phyloP scores from a whole-genome alignment of 2,113 vertebrate genomes.

The Megaceryle maxima region DNA sequence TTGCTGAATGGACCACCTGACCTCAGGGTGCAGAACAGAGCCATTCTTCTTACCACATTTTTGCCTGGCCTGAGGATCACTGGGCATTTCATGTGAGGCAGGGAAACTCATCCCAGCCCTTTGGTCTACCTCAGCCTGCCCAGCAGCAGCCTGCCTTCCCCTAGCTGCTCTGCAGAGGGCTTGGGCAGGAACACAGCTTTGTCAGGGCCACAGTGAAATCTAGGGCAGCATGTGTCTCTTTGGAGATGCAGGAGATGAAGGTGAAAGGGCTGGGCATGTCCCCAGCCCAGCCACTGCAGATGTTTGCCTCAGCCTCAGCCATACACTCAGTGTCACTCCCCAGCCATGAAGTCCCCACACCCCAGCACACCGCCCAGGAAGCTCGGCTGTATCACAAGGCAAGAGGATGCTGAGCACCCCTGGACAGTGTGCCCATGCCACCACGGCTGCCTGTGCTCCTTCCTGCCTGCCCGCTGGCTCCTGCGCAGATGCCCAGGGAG shows the following conservation, averaged over 20 bases:
- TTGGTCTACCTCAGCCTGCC: not conserved
- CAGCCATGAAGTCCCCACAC: fast-evolving
- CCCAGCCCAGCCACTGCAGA: not conserved
- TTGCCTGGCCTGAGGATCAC: not conserved
- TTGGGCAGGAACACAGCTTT: not conserved
- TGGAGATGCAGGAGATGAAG: not conserved
- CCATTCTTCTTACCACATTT: not conserved
- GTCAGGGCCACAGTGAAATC: not conserved
- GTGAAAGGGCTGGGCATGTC: not conserved
- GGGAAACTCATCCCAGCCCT: not conserved
- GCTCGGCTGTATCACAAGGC: not conserved
- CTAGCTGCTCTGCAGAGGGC: not conserved
- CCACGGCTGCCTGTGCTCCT: not conserved
- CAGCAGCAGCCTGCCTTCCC: not conserved
- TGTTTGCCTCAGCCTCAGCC: not conserved
- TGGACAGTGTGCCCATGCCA: not conserved
- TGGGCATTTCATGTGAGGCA: not conserved
- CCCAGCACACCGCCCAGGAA: fast-evolving
- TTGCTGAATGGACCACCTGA: fast-evolving
- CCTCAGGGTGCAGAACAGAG: not conserved
- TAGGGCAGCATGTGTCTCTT: not conserved
- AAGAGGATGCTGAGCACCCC: not conserved
- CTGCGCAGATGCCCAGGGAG: not conserved
- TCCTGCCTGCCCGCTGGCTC: not conserved
- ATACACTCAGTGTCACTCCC: not conserved